phyloP scores from a whole-genome alignment of 2,797 vertebrate genomes.

The Coregonus sp. region DNA sequence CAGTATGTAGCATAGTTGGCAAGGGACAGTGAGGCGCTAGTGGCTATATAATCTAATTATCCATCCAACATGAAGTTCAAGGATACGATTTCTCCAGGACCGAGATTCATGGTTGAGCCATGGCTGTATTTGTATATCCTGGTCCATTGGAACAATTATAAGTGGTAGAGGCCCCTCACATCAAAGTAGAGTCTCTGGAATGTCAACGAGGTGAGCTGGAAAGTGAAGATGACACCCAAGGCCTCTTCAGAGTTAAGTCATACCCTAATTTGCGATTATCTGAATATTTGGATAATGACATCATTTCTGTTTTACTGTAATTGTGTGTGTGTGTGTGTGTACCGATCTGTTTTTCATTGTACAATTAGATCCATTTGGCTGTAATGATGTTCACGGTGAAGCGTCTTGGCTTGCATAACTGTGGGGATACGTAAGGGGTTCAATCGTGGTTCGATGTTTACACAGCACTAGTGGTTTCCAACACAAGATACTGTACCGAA shows the following conservation, averaged over 20 bases:
- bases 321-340: background rate
- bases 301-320: slow-evolving; percentile 33
- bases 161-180: slow-evolving; percentile 19
- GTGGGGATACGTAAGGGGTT: background rate
- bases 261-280: slow-evolving; percentile 45
- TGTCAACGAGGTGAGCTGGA: slow-evolving; percentile 40
- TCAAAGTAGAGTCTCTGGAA: slow-evolving; percentile 43
- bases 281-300: slow-evolving; percentile 52
- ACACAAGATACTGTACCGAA: background rate
- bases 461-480: background rate
- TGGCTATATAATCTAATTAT: background rate
- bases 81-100: background rate
- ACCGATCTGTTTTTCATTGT: slow-evolving; percentile 48
- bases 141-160: slow-evolving; percentile 3
- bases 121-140: slow-evolving; percentile 7
- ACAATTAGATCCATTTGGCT: slow-evolving; percentile 19
- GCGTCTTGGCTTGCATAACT: background rate
- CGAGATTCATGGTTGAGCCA: background rate
- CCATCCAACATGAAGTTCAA: background rate
- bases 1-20: background rate
- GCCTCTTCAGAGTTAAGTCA: slow-evolving; percentile 48
- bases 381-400: background rate
- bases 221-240: slow-evolving; percentile 42
- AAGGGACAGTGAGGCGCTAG: background rate
- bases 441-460: slow-evolving; percentile 11